Conservation (phyloP, 2,113 vertebrate species). For the Tursiops truncatus region DNA sequence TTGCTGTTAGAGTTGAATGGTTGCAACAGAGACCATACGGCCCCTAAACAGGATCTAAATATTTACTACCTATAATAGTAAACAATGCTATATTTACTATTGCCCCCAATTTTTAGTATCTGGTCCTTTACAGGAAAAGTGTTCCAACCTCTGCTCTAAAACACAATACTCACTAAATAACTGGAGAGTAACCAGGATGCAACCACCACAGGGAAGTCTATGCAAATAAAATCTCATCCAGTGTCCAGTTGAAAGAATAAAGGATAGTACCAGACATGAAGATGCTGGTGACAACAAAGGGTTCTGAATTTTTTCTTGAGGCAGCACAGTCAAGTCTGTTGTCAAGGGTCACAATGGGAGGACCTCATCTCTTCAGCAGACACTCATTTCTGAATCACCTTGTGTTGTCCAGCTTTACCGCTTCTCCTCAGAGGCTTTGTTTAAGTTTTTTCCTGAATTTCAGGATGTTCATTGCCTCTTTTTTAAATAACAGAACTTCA, state of each 20-base stretch:
- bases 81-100: background rate
- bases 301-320: background rate
- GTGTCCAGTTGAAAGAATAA: background rate
- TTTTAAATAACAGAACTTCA: constrained; percentile 30
- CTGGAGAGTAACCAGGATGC: background rate
- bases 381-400: background rate
- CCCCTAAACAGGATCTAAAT: background rate
- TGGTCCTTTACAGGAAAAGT: background rate
- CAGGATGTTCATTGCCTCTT: background rate
- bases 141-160: background rate
- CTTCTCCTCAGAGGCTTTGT: background rate
- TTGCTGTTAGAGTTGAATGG: background rate
- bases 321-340: background rate
- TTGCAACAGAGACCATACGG: background rate
- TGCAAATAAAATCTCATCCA: background rate
- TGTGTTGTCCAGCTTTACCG: background rate
- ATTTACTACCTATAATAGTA: background rate
- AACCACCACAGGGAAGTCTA: background rate
- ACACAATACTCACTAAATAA: background rate
- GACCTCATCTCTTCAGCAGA: background rate
- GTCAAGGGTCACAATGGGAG: background rate
- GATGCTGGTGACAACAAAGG: background rate
- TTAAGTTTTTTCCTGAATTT: constrained; percentile 47
- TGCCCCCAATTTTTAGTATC: background rate
- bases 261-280: background rate